Evolutionary conservation across 2,797 vertebrate species (phyloP), one percentile per base, ranked within the genome.

Genomic region (Gymnothorax reevesii): DNA sequence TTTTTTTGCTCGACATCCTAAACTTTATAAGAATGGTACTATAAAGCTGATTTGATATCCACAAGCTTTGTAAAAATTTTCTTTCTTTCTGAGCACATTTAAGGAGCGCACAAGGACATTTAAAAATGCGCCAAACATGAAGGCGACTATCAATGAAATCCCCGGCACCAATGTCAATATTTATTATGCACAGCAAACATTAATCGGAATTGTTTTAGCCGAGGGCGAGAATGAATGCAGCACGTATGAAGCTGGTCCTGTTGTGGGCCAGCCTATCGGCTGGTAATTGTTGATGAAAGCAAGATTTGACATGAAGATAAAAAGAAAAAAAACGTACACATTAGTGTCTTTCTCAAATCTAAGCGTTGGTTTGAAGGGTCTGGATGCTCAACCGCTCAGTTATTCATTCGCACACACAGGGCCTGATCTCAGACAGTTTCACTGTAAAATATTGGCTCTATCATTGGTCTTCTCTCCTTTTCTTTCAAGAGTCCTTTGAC

Each of bases 311-410:
- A 60, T 15, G 13, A 27, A 64, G 71, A 13, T 15, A 8, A 82
- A 60, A 10, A 22, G 59, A 84, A 69, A 9, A 73, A 9, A 52
- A 86, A 79, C 8, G 42, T 62, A 75, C 77, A 59, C 25, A 64
- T 75, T 86, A 15, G 25, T 73, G 86, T 87, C 60, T n/a, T 69
- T 55, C 82, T 57, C 8, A 57, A 20, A 55, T 10, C n/a, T 0
- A 7, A 87, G 79, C 87, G 85, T 64, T 80, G 54, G n/a, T 88
- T 88, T 89, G 79, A 85, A 71, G 87, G 87, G 87, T 84, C 52
- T 57, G 59, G 66, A 86, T 60, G 55, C 22, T 13, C 5, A 57
- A 87, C 33, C 27, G 7, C 57, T 88, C 83, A 62, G 88, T 87
- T 82, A 88, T 90, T 85, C 59, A 89, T 88, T 57, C 88, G 4